These are phyloP conservation scores for Polypterus bichir DNA, from an alignment of 2,113 vertebrate genomes.

Conservation along the genomic window DNA sequence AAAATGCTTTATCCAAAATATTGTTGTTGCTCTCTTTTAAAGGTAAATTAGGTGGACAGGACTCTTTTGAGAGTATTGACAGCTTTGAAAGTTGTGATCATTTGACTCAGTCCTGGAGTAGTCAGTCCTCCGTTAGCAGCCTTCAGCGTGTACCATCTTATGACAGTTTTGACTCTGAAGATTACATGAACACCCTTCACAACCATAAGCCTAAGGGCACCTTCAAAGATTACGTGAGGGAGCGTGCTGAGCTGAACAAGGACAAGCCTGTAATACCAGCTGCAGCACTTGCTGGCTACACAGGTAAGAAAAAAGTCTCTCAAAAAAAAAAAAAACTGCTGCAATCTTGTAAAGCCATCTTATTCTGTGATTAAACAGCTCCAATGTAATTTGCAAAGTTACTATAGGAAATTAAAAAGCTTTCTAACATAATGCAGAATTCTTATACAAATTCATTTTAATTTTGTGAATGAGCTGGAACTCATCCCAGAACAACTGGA, in stretches of 20 bases:
- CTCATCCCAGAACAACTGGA: no score
- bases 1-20: no score
- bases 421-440: no score
- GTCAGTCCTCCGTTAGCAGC: constrained; percentile 93
- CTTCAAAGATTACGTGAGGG: constrained; percentile 98
- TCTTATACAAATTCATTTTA: no score
- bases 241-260: constrained; percentile 94
- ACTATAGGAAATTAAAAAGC: no score
- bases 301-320: constrained; percentile 54
- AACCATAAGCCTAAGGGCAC: constrained; percentile 95
- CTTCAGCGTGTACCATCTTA: constrained; percentile 95
- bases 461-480: no score
- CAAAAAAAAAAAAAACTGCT: no score
- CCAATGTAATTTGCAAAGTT: no score
- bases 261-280: constrained; percentile 97
- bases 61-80: constrained; percentile 96
- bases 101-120: constrained; percentile 93
- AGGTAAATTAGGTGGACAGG: constrained; percentile 93
- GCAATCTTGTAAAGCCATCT: no score
- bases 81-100: constrained; percentile 94
- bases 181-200: constrained; percentile 77
- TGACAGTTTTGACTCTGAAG: constrained; percentile 95
- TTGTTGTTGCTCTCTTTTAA: constrained; percentile 14
- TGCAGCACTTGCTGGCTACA: constrained; percentile 91
- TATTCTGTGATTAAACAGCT: no score